A percentile compares a stretch with the other conserved stretches of the same genome.
Evolutionary conservation across 2,797 vertebrate species (phyloP).

Genomic region (Natrix natrix): DNA sequence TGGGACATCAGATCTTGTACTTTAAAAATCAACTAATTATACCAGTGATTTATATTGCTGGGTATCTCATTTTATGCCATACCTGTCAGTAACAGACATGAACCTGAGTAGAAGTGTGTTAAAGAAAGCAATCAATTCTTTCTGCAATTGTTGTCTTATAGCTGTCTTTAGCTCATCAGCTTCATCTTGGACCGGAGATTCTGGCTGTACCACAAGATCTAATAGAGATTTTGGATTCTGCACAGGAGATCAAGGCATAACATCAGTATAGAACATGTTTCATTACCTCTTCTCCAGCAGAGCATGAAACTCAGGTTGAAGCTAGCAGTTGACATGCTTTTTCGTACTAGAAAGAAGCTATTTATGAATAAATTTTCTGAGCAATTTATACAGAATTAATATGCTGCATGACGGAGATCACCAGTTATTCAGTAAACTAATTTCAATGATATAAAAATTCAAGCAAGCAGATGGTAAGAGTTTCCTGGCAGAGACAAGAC

Average conservation of each 20-base stretch:
- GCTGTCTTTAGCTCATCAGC: slow-evolving; percentile 76
- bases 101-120: slow-evolving; percentile 79
- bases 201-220: slow-evolving; percentile 72
- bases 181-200: slow-evolving; percentile 72
- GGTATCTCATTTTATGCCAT: slow-evolving; percentile 33
- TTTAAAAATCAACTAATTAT: neutral
- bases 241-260: slow-evolving; percentile 25
- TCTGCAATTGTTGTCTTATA: slow-evolving; percentile 86
- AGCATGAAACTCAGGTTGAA: neutral
- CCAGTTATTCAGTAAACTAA: neutral
- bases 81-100: slow-evolving; percentile 82
- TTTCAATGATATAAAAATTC: neutral
- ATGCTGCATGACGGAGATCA: no score
- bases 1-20: neutral
- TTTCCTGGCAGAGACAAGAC: neutral
- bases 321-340: neutral
- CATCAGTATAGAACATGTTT: slow-evolving; percentile 3
- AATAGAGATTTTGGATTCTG: slow-evolving; percentile 76
- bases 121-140: slow-evolving; percentile 84
- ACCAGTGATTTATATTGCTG: neutral
- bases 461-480: neutral
- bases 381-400: neutral
- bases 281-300: neutral
- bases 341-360: neutral
- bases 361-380: neutral